Evolutionary conservation across 2,888 invertebrate species (phyloP).

Genomic region (Limnephilus marmoratus): DNA sequence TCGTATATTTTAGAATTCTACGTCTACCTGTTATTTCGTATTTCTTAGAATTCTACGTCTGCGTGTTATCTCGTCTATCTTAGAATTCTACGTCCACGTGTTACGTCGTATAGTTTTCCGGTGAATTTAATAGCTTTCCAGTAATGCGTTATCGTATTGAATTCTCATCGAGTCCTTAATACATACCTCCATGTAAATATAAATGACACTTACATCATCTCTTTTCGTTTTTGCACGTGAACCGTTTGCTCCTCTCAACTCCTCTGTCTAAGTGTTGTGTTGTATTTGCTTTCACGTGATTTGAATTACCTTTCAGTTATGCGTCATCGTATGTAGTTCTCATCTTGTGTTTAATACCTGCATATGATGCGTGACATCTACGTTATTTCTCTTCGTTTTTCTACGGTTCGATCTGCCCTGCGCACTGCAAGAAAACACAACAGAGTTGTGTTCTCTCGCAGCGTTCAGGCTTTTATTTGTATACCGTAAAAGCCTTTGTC

Average conservation of each 20-base stretch:
- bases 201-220: neutral
- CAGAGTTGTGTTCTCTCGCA: neutral
- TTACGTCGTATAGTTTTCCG: neutral
- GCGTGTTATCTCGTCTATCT: too few species aligned
- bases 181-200: neutral
- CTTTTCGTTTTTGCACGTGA: neutral
- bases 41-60: too few species aligned
- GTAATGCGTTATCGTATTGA: neutral
- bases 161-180: neutral
- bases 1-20: too few species aligned
- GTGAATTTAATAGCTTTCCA: neutral
- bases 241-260: neutral
- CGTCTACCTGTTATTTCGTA: too few species aligned
- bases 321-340: neutral
- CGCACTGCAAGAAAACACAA: neutral
- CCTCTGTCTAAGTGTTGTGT: neutral
- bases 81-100: neutral
- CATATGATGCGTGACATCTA: neutral
- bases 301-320: neutral
- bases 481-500: slow-evolving; percentile 2
- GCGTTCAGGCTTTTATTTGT: neutral
- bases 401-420: neutral
- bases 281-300: neutral
- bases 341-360: neutral
- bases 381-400: neutral